Conservation (phyloP, 2,888 invertebrate species). For the Agriopis aurantiaria region DNA sequence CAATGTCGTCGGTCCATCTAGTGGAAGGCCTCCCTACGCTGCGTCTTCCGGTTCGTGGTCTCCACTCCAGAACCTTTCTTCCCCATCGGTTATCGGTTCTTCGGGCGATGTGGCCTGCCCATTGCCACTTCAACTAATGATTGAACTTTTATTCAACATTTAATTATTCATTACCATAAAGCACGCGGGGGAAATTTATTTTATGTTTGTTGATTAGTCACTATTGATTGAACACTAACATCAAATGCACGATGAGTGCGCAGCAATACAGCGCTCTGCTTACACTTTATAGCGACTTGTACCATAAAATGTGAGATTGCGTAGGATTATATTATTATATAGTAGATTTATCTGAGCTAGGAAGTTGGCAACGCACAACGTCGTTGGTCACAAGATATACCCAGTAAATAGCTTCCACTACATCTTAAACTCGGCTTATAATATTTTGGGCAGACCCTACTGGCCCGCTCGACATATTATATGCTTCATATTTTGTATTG, state of each 20-base stretch:
- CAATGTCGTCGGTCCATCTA: too few species aligned
- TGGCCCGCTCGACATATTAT: constrained; percentile 20
- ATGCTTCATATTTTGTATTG: constrained; percentile 38
- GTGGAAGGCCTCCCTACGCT: too few species aligned
- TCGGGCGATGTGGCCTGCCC: too few species aligned
- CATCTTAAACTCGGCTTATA: constrained; percentile 22
- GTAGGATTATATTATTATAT: constrained; percentile 41
- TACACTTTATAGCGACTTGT: constrained; percentile 33
- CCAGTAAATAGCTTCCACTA: constrained; percentile 32
- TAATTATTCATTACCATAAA: background rate
- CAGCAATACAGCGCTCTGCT: constrained; percentile 17
- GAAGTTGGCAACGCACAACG: constrained; percentile 47
- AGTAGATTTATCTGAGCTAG: constrained; percentile 45
- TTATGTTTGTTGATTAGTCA: constrained; percentile 3
- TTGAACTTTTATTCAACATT: too few species aligned
- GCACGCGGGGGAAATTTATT: background rate
- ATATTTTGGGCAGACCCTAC: constrained; percentile 24
- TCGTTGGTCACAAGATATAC: constrained; percentile 33
- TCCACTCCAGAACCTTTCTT: too few species aligned
- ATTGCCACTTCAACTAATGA: too few species aligned
- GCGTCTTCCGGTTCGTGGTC: too few species aligned
- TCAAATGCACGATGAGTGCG: background rate
- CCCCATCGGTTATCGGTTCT: too few species aligned
- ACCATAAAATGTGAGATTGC: constrained; percentile 38
- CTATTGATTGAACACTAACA: constrained; percentile 20